Conservation (phyloP, 2,888 invertebrate species). For the Coenonympha glycerion region DNA sequence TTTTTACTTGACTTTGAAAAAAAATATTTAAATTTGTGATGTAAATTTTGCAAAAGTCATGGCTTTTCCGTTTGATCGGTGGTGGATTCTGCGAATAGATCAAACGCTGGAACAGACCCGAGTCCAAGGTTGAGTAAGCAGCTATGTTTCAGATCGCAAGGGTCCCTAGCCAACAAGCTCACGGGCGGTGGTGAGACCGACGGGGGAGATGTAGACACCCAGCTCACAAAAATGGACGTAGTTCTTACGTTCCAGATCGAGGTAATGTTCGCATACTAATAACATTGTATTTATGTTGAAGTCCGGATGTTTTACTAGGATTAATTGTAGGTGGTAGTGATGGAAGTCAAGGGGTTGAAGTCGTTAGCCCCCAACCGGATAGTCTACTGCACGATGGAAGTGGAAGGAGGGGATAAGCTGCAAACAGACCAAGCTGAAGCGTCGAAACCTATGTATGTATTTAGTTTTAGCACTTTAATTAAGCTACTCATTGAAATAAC, state of each 20-base stretch:
- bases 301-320: neutral
- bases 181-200: constrained; percentile 91
- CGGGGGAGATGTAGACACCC: constrained; percentile 95
- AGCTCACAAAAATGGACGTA: constrained; percentile 98
- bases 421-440: constrained; percentile 99
- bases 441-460: constrained; percentile 93
- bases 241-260: constrained; percentile 97
- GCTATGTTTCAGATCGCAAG: constrained; percentile 87
- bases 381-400: constrained; percentile 99
- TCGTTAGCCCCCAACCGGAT: constrained; percentile 97
- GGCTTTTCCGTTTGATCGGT: constrained; percentile 22
- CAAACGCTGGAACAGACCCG: constrained; percentile 72
- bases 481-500: too few relatives aligned
- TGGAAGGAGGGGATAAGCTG: constrained; percentile 98
- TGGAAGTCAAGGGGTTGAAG: constrained; percentile 99
- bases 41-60: constrained; percentile 6
- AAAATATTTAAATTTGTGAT: neutral
- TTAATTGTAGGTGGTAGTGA: constrained; percentile 90
- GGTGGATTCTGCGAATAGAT: constrained; percentile 56
- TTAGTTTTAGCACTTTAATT: too few relatives aligned
- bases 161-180: constrained; percentile 90
- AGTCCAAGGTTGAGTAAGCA: constrained; percentile 78
- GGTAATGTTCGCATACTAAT: too few relatives aligned
- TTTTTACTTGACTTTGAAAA: neutral
- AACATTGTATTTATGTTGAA: too few relatives aligned